Base-by-base conservation (phyloP, 2,797 vertebrate genomes). In the Liparis tanakae region DNA sequence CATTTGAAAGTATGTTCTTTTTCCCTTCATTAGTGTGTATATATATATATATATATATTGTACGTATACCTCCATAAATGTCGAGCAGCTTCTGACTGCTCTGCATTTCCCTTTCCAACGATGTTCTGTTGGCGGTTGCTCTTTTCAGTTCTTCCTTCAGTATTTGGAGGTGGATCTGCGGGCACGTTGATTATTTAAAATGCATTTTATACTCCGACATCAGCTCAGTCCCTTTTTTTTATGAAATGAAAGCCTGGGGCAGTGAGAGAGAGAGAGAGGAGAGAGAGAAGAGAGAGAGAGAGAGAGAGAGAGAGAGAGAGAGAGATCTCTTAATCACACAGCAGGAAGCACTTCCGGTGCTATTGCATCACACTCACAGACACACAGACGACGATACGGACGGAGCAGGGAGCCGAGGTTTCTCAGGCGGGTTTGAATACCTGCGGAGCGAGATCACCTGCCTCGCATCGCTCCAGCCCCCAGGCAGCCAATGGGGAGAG, bases 401-500 rank as follows among this genome's bases (percentile, higher is more conserved):
- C 13, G 74, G 12, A 73, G 41, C 67, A 82, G 50, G 54, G 67
- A 76, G 69, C 68, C 69, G 80, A 77, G 85, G 87, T 86, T 73
- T 76, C n/a, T 81, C 25, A 76, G 85, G 68, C 86, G 63, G 67
- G 79, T 81, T 71, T 72, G 78, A 92, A 92, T 92, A 91, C 91
- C 88, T 92, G 90, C 75, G 50, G 78, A 85, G 64, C 86, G 57
- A 87, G 53, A 85, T 92, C 88, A 91, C 85, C 86, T 89, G 76
- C 84, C 74, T 90, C 83, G 85, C 87, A 82, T 85, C 87, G 83
- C 72, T 75, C 70, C 46, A 55, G 61, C 56, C 87, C 83, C 46
- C 65, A 85, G 80, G 84, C 85, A 83, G 82, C 88, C 89, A 91
- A 86, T 87, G 41, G 67, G 34, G 81, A 13, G 81, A 13, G 12